Evolutionary conservation across 2,797 vertebrate species (phyloP), one percentile per base, ranked within the genome.

Genomic region (Euthynnus affinis): DNA sequence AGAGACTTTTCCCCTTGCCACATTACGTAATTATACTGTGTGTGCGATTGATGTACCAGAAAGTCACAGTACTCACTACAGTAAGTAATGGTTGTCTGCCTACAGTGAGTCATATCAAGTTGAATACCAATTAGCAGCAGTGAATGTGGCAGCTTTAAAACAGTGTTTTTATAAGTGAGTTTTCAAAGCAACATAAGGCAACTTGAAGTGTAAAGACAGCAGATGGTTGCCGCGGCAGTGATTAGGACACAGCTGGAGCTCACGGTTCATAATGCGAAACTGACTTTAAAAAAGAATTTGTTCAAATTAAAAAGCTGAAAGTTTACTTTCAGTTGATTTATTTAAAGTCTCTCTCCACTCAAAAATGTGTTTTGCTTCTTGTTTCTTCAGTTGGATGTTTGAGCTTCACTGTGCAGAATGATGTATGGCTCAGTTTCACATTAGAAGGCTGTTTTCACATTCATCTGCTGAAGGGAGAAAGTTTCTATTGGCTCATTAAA

Each of bases 71-170:
- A 78, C 75, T 15, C 32, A 65, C 61, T 64, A 67, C 75, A 57
- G 44, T 59, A 48, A 48, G 55, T 67, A 12, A 63, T 27, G 51
- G 63, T 78, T 69, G 49, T 14, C 78, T 85, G 83, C 82, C 81
- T 81, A 75, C 81, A 72, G 74, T 74, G 87, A 90, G 55, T 89
- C 88, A 88, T 74, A 64, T 71, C 5, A 9, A 69, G 78, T 9
- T 76, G 76, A 82, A 89, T 67, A 73, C 17, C 61, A 85, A 79
- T 87, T 71, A 83, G 49, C 66, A 57, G 55, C 13, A 56, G 42
- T 12, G 32, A 80, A 74, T 51, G 66, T 74, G 76, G 48, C 80
- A 81, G 70, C 58, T 80, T 72, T 60, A 81, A 82, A 80, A 81
- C 71, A 56, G 42, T 61, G 46, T 74, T 78, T 63, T 37, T 59